Base-by-base conservation (phyloP, 2,888 invertebrate species). In the Kuschelorhynchus macadamiae region DNA sequence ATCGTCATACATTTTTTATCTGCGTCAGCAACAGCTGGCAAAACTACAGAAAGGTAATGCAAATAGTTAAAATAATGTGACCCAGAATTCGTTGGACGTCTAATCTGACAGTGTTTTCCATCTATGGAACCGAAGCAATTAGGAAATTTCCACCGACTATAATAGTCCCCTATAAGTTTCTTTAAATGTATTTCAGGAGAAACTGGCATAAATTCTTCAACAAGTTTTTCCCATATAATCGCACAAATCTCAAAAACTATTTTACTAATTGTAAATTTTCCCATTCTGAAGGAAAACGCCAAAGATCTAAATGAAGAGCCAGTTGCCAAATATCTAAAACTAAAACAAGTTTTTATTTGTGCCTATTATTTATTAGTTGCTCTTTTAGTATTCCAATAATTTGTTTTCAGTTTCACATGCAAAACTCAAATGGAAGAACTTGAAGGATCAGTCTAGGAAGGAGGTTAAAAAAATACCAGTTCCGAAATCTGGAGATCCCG, bases 61-160 rank as follows among this genome's bases (percentile, higher is more conserved):
- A 44, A 14, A 44, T 44, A 44, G 16, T 9, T 44, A 44, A 44
- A 44, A 44, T 44, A 44, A 44, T 14, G 9, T 44, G 44, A 44
- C 9, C 44, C 44, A 11, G 16, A 16, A 12, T 17, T 17, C 9
- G 7, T 9, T 11, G 44, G 44, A 14, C 44, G 16, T 44, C 16
- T 44, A 17, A 44, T 44, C 17, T 44, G 44, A 44, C 44, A 44
- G 8, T 44, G 44, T 14, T 44, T 44, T 9, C 44, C 44, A 14
- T 44, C 44, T 11, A 44, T 44, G 44, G 44, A 4, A 11, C 44
- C 44, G 33, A 73, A 42, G 63, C 71, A 70, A 44, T 73, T 67
- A 21, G 68, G 63, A 59, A 72, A 72, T 20, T 72, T 65, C 70
- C 67, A 73, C 21, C 39, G 33, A 20, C 41, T 52, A 25, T 62